These are phyloP conservation scores for Drosophila virilis DNA, from an alignment of 1,140 invertebrate genomes.

Conservation along the genomic window DNA sequence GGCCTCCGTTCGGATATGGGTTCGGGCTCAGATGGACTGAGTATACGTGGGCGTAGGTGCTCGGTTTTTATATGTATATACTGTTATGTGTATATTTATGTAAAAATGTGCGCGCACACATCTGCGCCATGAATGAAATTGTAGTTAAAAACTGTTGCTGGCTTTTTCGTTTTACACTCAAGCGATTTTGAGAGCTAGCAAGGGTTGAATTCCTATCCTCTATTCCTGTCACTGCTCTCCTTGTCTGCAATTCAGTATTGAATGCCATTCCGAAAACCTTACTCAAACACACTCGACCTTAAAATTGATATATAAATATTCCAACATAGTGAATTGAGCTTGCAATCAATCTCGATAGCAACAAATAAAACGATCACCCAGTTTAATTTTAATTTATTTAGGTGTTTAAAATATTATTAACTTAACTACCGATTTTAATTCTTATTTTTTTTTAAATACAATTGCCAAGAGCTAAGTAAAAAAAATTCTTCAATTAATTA, in stretches of 20 bases:
- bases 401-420: no score
- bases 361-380: no score
- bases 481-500: no score
- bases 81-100: neutral
- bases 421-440: no score
- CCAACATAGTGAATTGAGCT: no score
- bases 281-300: neutral
- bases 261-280: slow-evolving; percentile 2
- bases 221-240: neutral
- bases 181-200: neutral
- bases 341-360: no score
- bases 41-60: neutral
- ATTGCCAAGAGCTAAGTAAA: no score
- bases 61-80: slow-evolving; percentile 1
- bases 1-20: neutral
- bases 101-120: slow-evolving; percentile 34
- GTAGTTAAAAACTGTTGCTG: slow-evolving; percentile 26
- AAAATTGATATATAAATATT: neutral
- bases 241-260: neutral
- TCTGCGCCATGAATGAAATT: slow-evolving; percentile 45
- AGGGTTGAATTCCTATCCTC: slow-evolving; percentile 3
- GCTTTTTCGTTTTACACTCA: neutral
- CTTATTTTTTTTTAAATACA: no score
- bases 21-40: neutral
- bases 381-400: no score